phyloP scores from a whole-genome alignment of 2,797 vertebrate species.

The Heliangelus exortis region DNA sequence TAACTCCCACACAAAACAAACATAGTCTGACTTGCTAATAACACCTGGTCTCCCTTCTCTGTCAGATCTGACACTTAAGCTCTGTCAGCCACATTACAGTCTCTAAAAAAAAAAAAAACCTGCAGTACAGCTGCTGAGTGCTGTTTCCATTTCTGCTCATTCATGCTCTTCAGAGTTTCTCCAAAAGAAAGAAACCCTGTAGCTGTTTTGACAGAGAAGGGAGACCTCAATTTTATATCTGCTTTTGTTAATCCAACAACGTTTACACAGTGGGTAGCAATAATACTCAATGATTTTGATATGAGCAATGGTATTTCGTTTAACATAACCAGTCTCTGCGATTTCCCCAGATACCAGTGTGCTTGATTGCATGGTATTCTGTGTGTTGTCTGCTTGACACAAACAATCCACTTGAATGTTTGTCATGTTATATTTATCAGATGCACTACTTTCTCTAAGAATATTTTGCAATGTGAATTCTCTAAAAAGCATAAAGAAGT shows the following conservation, averaged over 20 bases:
- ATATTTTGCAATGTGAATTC: neutral
- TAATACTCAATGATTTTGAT: neutral
- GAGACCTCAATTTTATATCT: neutral
- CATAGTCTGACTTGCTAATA: neutral
- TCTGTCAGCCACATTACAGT: neutral
- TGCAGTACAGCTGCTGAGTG: neutral
- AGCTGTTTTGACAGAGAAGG: neutral
- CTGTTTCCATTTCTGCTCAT: neutral
- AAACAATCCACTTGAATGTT: neutral
- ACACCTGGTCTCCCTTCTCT: neutral
- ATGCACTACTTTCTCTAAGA: neutral
- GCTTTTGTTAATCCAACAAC: neutral
- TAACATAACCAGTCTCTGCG: neutral
- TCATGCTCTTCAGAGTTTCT: neutral
- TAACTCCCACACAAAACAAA: constrained; percentile 1
- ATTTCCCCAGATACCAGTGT: neutral
- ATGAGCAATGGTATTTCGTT: neutral
- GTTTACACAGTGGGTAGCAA: neutral
- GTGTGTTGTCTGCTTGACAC: accelerated
- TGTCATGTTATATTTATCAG: neutral
- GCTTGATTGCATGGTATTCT: neutral
- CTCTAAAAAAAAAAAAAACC: constrained; percentile 25
- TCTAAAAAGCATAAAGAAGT: neutral
- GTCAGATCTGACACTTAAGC: neutral
- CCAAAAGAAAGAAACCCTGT: neutral